phyloP scores from a whole-genome alignment of 2,888 invertebrate species.

The Ariolimax columbianus region DNA sequence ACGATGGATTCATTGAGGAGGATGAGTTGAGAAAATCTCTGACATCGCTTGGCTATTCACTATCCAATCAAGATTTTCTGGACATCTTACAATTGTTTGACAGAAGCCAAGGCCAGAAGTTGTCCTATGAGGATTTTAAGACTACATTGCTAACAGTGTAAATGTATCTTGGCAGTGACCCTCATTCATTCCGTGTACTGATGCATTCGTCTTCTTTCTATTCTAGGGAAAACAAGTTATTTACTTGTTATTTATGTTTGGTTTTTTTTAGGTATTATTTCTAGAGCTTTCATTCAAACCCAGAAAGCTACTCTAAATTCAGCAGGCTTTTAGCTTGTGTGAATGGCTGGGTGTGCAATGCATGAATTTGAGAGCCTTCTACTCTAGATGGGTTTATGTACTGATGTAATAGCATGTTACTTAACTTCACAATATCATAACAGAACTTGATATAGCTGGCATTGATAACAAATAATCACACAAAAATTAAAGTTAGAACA shows the following conservation, averaged over 20 bases:
- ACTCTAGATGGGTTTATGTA: too few relatives aligned
- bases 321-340: too few relatives aligned
- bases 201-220: too few relatives aligned
- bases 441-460: too few relatives aligned
- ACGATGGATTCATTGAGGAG: slow-evolving; percentile 49
- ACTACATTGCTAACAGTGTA: slow-evolving; percentile 36
- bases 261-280: too few relatives aligned
- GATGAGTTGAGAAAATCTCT: slow-evolving; percentile 41
- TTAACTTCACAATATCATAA: background rate
- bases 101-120: slow-evolving; percentile 27
- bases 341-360: too few relatives aligned
- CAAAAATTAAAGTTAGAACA: background rate
- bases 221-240: too few relatives aligned
- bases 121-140: slow-evolving; percentile 50
- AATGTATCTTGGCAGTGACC: background rate
- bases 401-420: too few relatives aligned
- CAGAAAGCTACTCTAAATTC: too few relatives aligned
- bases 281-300: too few relatives aligned
- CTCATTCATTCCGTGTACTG: background rate
- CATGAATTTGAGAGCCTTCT: too few relatives aligned
- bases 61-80: slow-evolving; percentile 45
- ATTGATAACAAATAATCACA: background rate
- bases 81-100: slow-evolving; percentile 48
- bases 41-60: slow-evolving; percentile 32
- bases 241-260: too few relatives aligned